These are phyloP conservation scores for Panulirus ornatus DNA, from an alignment of 1,140 invertebrate species.

Conservation along the genomic window DNA sequence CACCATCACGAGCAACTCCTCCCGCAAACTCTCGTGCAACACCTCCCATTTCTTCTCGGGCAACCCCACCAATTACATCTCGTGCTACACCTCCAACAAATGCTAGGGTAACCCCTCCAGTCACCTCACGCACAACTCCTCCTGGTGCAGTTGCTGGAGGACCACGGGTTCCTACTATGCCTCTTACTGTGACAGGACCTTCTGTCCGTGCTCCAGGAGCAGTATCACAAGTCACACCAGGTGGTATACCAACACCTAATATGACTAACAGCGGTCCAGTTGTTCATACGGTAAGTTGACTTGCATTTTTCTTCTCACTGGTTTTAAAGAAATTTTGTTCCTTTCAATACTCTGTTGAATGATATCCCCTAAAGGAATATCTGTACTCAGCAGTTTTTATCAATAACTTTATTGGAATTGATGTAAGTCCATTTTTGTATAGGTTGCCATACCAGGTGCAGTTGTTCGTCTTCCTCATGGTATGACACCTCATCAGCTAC, in stretches of 20 bases:
- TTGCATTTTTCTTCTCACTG: not conserved
- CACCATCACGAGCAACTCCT: constrained; percentile 23
- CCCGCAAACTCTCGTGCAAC: constrained; percentile 29
- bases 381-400: not conserved
- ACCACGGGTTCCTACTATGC: constrained; percentile 77
- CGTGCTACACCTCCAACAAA: constrained; percentile 68
- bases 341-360: not conserved
- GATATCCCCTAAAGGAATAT: not conserved
- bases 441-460: constrained; percentile 71
- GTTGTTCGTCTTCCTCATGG: constrained; percentile 73
- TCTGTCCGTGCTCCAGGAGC: constrained; percentile 76
- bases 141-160: not conserved
- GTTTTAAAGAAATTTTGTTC: not conserved
- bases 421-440: not conserved
- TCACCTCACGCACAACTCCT: not conserved
- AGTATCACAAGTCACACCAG: constrained; percentile 51
- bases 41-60: constrained; percentile 23
- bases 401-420: not conserved
- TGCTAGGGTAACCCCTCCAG: constrained; percentile 1
- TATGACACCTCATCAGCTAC: constrained; percentile 69
- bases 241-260: constrained; percentile 13
- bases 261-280: constrained; percentile 52
- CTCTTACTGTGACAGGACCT: constrained; percentile 81
- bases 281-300: constrained; percentile 58
- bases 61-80: constrained; percentile 30